Evolutionary conservation across 2,888 invertebrate species (phyloP).

Genomic region (Cecidostiba fungosa): DNA sequence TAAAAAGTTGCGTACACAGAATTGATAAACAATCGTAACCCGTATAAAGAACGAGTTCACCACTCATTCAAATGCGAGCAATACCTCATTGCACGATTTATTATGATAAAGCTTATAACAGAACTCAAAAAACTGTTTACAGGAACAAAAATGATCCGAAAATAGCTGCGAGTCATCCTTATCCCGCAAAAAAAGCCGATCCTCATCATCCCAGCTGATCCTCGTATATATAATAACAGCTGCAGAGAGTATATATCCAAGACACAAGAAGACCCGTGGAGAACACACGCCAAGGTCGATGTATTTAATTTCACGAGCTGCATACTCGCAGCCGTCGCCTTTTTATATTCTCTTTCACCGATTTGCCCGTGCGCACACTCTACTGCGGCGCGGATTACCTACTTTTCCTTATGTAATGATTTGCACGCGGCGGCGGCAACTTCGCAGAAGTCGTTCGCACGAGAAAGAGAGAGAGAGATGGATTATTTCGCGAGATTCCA

Average conservation of each 20-base stretch:
- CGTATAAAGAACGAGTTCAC: not conserved
- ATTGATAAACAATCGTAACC: not conserved
- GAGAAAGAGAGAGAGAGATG: not conserved
- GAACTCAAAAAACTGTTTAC: no score
- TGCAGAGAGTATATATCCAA: not conserved
- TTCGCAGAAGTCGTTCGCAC: not conserved
- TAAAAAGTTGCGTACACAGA: no score
- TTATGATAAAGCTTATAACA: no score
- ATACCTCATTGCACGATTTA: not conserved
- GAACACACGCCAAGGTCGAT: not conserved
- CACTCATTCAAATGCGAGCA: not conserved
- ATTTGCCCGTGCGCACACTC: not conserved
- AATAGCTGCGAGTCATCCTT: not conserved
- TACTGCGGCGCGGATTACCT: slow-evolving; percentile 33
- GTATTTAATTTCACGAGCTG: slow-evolving; percentile 48
- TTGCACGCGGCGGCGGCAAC: not conserved
- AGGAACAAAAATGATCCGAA: not conserved
- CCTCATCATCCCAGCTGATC: not conserved
- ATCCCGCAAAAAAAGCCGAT: not conserved
- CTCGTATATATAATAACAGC: not conserved
- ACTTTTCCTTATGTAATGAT: slow-evolving; percentile 50
- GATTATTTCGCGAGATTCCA: slow-evolving; percentile 5
- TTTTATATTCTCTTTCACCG: slow-evolving; percentile 51
- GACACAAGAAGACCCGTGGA: not conserved
- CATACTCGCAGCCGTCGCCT: not conserved